Evolutionary conservation across 2,797 vertebrate species (phyloP).

Genomic region (Mallotus villosus): DNA sequence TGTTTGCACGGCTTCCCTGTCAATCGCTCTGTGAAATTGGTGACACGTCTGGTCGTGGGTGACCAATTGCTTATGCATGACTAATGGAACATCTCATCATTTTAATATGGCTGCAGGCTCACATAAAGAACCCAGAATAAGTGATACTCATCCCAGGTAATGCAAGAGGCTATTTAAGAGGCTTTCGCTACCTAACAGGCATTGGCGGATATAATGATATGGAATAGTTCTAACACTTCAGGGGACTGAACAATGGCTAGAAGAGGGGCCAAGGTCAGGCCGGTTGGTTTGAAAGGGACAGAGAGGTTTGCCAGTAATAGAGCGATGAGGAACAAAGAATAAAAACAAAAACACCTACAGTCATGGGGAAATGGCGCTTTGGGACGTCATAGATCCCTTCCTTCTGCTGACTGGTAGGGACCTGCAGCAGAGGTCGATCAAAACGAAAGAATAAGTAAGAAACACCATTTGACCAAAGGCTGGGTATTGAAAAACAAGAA

Average conservation of each 20-base stretch:
- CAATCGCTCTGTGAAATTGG: constrained; percentile 61
- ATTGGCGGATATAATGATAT: too few species aligned
- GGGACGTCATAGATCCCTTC: constrained; percentile 99
- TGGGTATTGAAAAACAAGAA: constrained; percentile 37
- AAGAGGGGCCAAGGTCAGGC: constrained; percentile 36
- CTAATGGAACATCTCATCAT: constrained; percentile 41
- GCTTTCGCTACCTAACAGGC: constrained; percentile 12
- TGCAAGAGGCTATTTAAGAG: not conserved
- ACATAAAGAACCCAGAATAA: not conserved
- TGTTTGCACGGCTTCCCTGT: constrained; percentile 25
- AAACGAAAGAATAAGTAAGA: constrained; percentile 50
- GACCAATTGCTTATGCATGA: constrained; percentile 49
- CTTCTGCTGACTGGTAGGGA: constrained; percentile 99
- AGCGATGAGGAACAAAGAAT: constrained; percentile 52
- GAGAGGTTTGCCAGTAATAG: constrained; percentile 75
- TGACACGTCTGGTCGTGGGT: constrained; percentile 47
- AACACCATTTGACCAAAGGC: constrained; percentile 45
- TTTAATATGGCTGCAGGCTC: not conserved
- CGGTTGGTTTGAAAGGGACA: constrained; percentile 49
- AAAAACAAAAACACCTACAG: constrained; percentile 86
- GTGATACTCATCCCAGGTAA: not conserved
- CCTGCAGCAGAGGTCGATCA: constrained; percentile 79
- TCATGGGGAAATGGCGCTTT: constrained; percentile 96
- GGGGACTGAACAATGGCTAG: constrained; percentile 5
- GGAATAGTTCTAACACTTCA: too few species aligned